These are phyloP conservation scores for Sebastes kiyomatsui DNA, from an alignment of 2,797 vertebrate genomes.

Conservation along the genomic window DNA sequence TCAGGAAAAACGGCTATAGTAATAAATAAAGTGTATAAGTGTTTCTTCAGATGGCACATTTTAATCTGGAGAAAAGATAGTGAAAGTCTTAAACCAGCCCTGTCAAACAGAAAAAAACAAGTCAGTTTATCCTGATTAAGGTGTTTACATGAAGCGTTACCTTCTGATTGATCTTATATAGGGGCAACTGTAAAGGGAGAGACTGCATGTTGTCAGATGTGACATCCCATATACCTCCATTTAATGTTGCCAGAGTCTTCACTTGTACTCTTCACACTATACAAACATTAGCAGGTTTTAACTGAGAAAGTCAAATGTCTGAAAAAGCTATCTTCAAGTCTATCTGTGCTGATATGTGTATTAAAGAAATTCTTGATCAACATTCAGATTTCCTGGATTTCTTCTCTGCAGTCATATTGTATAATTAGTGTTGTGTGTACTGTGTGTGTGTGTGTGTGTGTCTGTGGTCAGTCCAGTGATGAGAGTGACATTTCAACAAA, in stretches of 20 bases:
- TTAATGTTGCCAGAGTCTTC: not conserved
- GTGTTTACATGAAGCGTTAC: not conserved
- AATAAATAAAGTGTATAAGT: not conserved
- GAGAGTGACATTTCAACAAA: constrained; percentile 37
- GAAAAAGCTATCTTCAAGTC: not conserved
- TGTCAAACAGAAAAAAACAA: not conserved
- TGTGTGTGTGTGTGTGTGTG: not conserved
- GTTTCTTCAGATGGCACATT: not conserved
- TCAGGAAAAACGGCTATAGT: no score
- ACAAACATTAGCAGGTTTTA: not conserved
- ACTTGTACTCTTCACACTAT: not conserved
- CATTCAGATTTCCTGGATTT: not conserved
- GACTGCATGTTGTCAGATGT: not conserved
- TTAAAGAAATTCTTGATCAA: not conserved
- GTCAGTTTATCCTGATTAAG: not conserved
- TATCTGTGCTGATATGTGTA: not conserved
- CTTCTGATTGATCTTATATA: not conserved
- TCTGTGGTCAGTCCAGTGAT: not conserved
- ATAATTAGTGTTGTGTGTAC: not conserved
- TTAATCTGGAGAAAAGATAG: not conserved
- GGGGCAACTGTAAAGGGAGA: not conserved
- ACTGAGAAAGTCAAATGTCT: not conserved
- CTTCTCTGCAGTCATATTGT: not conserved
- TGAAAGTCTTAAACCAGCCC: not conserved
- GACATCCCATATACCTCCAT: not conserved